Percentiles rank a stretch among this genome's conserved stretches.
Conservation (phyloP, 2,113 vertebrate species). For the Alligator sinensis region DNA sequence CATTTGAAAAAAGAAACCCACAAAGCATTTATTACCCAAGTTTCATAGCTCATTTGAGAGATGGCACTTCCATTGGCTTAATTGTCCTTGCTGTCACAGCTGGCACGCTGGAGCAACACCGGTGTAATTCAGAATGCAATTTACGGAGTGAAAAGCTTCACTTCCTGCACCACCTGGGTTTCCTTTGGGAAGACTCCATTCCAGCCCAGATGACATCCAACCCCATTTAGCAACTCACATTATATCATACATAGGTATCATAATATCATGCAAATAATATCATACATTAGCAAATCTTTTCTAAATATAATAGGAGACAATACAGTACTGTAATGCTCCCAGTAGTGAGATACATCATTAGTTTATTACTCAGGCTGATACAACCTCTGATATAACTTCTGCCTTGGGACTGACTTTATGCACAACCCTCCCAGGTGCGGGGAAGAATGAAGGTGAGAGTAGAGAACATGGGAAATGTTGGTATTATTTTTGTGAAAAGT, state of each 20-base stretch:
- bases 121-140: neutral
- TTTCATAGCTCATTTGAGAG: conserved; percentile 12
- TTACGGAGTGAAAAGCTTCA: neutral
- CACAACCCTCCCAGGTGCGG: accelerated
- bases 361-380: neutral
- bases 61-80: neutral
- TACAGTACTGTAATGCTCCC: neutral
- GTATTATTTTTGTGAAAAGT: neutral
- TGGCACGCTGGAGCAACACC: neutral
- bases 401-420: neutral
- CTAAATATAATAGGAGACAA: conserved; percentile 7
- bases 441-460: neutral
- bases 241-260: too few species aligned
- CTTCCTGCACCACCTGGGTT: accelerated
- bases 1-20: conserved; percentile 13
- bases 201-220: neutral
- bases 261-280: neutral
- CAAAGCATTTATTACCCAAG: neutral
- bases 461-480: neutral
- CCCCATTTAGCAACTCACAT: neutral
- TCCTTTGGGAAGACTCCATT: neutral
- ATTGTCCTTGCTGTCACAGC: neutral
- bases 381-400: neutral
- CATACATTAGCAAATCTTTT: neutral
- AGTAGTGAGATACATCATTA: neutral